A percentile compares a stretch with the other conserved stretches of the same genome.
phyloP scores from a whole-genome alignment of 2,888 invertebrate species.

The Torymus texanus region DNA sequence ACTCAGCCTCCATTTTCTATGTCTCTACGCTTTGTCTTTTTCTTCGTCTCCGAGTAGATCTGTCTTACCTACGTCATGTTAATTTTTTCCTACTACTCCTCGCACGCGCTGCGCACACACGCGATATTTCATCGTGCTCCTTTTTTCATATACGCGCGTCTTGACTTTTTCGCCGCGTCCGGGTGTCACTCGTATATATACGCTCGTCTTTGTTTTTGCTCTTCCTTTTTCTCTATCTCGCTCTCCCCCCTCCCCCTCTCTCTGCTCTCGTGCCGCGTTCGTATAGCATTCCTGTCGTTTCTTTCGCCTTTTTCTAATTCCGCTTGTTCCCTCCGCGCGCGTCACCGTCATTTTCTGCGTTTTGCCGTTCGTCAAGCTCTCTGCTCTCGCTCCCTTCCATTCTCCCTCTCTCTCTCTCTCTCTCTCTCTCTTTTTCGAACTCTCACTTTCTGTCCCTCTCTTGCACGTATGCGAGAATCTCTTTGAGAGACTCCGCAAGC shows the following conservation, averaged over 20 bases:
- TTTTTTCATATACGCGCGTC: background rate
- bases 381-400: too few relatives aligned
- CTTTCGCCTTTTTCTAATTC: conserved; percentile 32
- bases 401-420: too few relatives aligned
- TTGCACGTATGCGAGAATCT: background rate
- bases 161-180: background rate
- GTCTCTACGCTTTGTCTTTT: background rate
- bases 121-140: conserved; percentile 8
- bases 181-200: conserved; percentile 6
- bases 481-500: conserved; percentile 35
- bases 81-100: conserved; percentile 8
- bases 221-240: background rate
- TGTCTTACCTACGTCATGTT: conserved; percentile 21
- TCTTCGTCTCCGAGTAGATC: conserved; percentile 13
- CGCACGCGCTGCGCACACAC: background rate
- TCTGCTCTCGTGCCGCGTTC: conserved; percentile 8
- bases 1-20: too few relatives aligned
- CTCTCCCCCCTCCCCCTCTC: background rate
- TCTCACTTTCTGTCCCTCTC: too few relatives aligned
- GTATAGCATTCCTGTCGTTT: conserved; percentile 16
- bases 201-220: background rate
- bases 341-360: conserved; percentile 30
- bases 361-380: background rate
- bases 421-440: too few relatives aligned
- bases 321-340: background rate